A percentile compares a stretch with the other conserved stretches of the same genome.
Conservation (phyloP, 2,888 invertebrate genomes). For the Aquatica leii region DNA sequence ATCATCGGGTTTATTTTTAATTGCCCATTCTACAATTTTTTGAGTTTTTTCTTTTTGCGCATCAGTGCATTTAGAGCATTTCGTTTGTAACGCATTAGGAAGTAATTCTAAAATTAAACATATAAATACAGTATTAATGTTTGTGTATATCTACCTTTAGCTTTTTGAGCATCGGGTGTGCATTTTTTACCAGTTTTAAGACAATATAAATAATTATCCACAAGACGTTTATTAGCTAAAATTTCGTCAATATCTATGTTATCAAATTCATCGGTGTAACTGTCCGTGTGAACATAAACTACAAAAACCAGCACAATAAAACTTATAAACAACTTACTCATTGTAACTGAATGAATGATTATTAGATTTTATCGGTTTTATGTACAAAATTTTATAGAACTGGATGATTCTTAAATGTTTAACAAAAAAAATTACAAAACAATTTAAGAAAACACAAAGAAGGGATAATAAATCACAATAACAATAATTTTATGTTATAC, state of each 20-base stretch:
- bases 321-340: too few species aligned
- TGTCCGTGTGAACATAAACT: conserved; percentile 32
- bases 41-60: conserved; percentile 70
- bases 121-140: background rate
- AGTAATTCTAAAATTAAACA: conserved; percentile 12
- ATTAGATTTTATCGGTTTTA: too few species aligned
- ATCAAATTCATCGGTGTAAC: conserved; percentile 70
- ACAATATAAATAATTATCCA: conserved; percentile 60
- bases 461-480: too few species aligned
- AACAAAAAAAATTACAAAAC: too few species aligned
- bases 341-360: too few species aligned
- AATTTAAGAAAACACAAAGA: too few species aligned
- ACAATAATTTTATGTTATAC: too few species aligned
- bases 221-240: conserved; percentile 69
- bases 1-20: conserved; percentile 69
- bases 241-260: conserved; percentile 74
- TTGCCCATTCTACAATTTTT: conserved; percentile 66
- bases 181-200: conserved; percentile 71
- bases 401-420: too few species aligned
- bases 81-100: conserved; percentile 75
- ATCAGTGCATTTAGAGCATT: conserved; percentile 74
- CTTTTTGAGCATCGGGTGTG: conserved; percentile 73
- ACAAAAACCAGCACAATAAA: too few species aligned
- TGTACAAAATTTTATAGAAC: too few species aligned
- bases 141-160: conserved; percentile 71